Evolutionary conservation across 1,140 invertebrate genomes (phyloP).

Genomic region (Panulirus ornatus): DNA sequence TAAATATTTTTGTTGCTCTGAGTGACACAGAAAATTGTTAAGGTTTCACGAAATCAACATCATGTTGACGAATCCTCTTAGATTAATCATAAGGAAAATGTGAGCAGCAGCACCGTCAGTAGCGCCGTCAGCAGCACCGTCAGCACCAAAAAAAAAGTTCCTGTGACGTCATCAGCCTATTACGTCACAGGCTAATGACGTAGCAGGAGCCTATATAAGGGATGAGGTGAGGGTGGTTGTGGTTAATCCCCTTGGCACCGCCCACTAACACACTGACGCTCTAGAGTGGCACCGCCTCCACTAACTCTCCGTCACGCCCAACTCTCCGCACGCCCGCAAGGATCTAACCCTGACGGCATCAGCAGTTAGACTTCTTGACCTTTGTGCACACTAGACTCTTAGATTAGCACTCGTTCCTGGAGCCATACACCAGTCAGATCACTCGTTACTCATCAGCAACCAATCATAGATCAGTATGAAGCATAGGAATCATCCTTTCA

Average conservation of each 20-base stretch:
- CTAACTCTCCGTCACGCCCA: constrained; percentile 58
- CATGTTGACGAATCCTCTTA: no score
- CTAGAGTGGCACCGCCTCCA: constrained; percentile 65
- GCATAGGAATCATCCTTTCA: background rate
- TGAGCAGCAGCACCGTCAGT: no score
- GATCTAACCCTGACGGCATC: constrained; percentile 27
- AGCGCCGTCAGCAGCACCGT: constrained; percentile 30
- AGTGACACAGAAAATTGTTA: no score
- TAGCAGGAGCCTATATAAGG: background rate
- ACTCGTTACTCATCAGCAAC: background rate
- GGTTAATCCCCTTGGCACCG: constrained; percentile 25
- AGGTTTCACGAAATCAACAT: no score
- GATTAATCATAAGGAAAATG: no score
- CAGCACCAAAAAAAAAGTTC: background rate
- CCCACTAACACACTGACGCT: constrained; percentile 64
- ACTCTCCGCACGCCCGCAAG: constrained; percentile 37
- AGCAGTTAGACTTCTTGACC: constrained; percentile 41
- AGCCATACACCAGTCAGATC: background rate
- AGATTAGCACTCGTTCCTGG: constrained; percentile 25
- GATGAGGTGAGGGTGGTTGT: constrained; percentile 34
- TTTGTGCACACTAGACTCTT: constrained; percentile 13
- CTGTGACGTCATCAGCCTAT: background rate
- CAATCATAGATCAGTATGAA: background rate
- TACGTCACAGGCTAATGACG: background rate
- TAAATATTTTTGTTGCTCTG: no score